phyloP scores from a whole-genome alignment of 2,888 invertebrate genomes.

The Carcina quercana region DNA sequence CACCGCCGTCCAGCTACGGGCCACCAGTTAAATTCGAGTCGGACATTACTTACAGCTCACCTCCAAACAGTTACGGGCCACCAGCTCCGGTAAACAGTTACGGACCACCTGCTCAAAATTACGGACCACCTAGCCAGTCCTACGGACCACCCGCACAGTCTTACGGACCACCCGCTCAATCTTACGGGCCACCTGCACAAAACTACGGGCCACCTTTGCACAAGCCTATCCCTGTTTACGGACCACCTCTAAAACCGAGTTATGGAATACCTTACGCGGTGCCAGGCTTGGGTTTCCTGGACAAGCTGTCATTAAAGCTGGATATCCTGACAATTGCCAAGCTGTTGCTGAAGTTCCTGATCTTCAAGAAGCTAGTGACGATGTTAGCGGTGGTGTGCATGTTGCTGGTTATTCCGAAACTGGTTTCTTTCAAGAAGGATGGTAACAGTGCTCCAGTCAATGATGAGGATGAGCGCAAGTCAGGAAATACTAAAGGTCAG shows the following conservation, averaged over 20 bases:
- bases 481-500: slow-evolving; percentile 42
- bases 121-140: slow-evolving; percentile 53
- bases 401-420: slow-evolving; percentile 83
- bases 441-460: slow-evolving; percentile 34
- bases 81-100: slow-evolving; percentile 38
- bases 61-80: slow-evolving; percentile 43
- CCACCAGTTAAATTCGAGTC: slow-evolving; percentile 53
- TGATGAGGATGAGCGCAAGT: slow-evolving; percentile 49
- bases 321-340: slow-evolving; percentile 83
- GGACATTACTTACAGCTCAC: slow-evolving; percentile 47
- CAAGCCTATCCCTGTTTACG: slow-evolving; percentile 48
- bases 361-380: slow-evolving; percentile 88
- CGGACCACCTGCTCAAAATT: slow-evolving; percentile 47
- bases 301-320: slow-evolving; percentile 80
- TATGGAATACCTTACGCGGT: slow-evolving; percentile 75
- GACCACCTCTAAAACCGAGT: slow-evolving; percentile 57
- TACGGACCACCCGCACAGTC: slow-evolving; percentile 49
- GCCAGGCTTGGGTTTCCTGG: slow-evolving; percentile 70
- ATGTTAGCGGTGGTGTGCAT: slow-evolving; percentile 85
- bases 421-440: slow-evolving; percentile 68
- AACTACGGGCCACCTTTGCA: slow-evolving; percentile 51
- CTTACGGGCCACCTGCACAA: slow-evolving; percentile 58
- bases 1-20: slow-evolving; percentile 41
- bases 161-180: slow-evolving; percentile 52
- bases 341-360: slow-evolving; percentile 81